Base-by-base conservation (phyloP, 1,140 invertebrate species). In the Caenorhabditis remanei region DNA sequence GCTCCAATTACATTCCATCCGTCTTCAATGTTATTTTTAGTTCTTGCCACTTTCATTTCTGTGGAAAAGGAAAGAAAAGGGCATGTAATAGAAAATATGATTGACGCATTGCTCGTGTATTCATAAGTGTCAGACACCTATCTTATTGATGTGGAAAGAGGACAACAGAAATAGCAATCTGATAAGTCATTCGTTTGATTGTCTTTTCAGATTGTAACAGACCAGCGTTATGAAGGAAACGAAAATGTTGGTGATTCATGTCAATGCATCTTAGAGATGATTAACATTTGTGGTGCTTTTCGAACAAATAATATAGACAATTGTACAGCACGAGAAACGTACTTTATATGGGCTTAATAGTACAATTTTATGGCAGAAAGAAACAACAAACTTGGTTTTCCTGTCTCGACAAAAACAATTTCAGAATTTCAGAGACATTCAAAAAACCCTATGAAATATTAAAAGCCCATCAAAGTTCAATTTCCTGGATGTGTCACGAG, bases 1-100 rank as follows among this genome's bases (percentile, higher is more conserved):
- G 71, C 71, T 79, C 71, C 43, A 79, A 79, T 79, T 71, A 71
- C 65, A 71, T 43, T 50, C 63, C 40, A 32, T 65, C 32, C 32
- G 11, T 8, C 32, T 63, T 63, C 32, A 32, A 8, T 63, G 24
- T 40, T 63, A 63, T 71, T 43, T n/a, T 71, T 46, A 43, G 65
- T 19, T 71, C 8, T n/a, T 43, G 9, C 41, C 13, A 46, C 14
- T n/a, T 46, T 41, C 65, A 43, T 21, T 61, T 9, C n/a, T 21
- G 19, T 19, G 2, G 65, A 4, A 24, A 71, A 19, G 16, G 46
- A 6, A 41, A 71, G 11, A 46, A 43, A 43, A 11, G 61, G 0
- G 61, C 61, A 21, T 67, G 65, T 43, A 3, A 19, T 43, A 43
- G 41, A 4, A 46, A 71, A 71, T 19, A 71, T 71, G 65, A 71